These are phyloP conservation scores for Tinea semifulvella DNA, from an alignment of 2,888 invertebrate genomes.

Conservation along the genomic window DNA sequence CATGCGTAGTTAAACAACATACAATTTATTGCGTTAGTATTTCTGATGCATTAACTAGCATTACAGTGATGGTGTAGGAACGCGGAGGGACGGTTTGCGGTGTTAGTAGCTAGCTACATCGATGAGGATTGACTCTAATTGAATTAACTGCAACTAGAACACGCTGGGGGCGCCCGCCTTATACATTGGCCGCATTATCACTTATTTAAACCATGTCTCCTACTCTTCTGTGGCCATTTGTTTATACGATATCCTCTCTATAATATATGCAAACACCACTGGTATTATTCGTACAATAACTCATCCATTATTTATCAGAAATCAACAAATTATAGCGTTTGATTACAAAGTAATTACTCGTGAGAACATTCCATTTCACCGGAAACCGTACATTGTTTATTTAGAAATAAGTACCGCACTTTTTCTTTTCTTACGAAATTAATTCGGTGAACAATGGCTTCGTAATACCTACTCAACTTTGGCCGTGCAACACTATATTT, in stretches of 20 bases:
- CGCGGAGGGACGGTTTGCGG: conserved; percentile 1
- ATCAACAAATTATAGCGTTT: too few relatives aligned
- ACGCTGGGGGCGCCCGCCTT: conserved; percentile 26
- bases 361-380: conserved; percentile 3
- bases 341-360: conserved; percentile 2
- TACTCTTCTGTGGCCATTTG: neutral
- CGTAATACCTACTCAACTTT: conserved; percentile 6
- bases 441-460: conserved; percentile 9
- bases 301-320: too few relatives aligned
- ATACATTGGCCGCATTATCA: conserved; percentile 1
- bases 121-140: conserved; percentile 56
- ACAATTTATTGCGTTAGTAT: too few relatives aligned
- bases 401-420: conserved; percentile 1
- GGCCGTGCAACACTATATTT: conserved; percentile 8
- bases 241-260: too few relatives aligned
- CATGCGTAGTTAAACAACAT: neutral
- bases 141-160: conserved; percentile 58
- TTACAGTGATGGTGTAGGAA: neutral
- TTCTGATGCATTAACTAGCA: neutral
- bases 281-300: too few relatives aligned
- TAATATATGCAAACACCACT: too few relatives aligned
- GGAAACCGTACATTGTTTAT: conserved; percentile 5
- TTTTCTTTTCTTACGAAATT: conserved; percentile 8
- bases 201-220: neutral
- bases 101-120: neutral